A percentile compares a stretch with the other conserved stretches of the same genome.
These are phyloP conservation scores for Chloromyia formosa DNA, from an alignment of 2,888 invertebrate species.

Conservation along the genomic window DNA sequence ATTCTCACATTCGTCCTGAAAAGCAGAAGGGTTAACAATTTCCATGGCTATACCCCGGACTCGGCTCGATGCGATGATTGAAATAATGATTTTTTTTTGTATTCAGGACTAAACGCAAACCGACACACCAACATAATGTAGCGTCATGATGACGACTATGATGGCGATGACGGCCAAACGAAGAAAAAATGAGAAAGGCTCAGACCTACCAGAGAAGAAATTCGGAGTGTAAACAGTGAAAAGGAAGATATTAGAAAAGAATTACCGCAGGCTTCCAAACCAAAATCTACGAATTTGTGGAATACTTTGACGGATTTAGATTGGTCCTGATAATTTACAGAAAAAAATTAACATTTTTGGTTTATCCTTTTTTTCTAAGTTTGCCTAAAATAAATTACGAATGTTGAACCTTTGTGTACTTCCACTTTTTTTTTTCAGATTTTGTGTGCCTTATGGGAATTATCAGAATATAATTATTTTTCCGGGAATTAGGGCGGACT, in stretches of 20 bases:
- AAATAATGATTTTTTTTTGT: background rate
- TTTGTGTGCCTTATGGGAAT: too few relatives aligned
- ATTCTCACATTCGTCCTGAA: background rate
- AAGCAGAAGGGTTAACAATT: slow-evolving; percentile 31
- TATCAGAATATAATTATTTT: too few relatives aligned
- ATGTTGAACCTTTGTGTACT: slow-evolving; percentile 25
- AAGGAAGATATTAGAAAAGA: slow-evolving; percentile 14
- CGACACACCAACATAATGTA: slow-evolving; percentile 7
- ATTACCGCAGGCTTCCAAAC: slow-evolving; percentile 22
- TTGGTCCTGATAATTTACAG: background rate
- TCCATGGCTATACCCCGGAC: background rate
- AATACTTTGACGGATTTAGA: background rate
- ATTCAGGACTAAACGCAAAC: background rate
- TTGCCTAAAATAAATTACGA: slow-evolving; percentile 15
- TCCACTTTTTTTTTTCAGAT: slow-evolving; percentile 12
- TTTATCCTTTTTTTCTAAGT: too few relatives aligned
- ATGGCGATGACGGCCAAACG: background rate
- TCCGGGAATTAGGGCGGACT: background rate
- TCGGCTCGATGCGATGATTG: background rate
- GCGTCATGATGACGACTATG: background rate
- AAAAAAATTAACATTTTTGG: background rate
- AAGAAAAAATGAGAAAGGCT: background rate
- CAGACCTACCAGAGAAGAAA: background rate
- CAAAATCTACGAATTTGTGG: slow-evolving; percentile 13
- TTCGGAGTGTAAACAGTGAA: slow-evolving; percentile 17